Evolutionary conservation across 1,140 invertebrate genomes (phyloP).

Genomic region (Aphelenchoides besseyi): DNA sequence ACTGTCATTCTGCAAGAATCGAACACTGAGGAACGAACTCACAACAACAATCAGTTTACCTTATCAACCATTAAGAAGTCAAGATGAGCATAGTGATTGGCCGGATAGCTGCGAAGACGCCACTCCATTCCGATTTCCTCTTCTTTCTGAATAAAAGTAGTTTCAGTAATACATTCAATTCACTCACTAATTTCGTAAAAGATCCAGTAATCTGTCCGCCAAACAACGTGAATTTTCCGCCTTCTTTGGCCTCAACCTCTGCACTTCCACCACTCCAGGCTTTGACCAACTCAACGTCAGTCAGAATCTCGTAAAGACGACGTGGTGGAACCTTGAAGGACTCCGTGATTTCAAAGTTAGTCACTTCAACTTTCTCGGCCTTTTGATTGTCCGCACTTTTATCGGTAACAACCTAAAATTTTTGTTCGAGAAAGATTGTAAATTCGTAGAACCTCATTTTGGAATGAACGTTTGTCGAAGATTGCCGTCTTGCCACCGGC

Average conservation of each 20-base stretch:
- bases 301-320: slow-evolving; percentile 51
- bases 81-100: slow-evolving; percentile 83
- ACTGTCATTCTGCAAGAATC: slow-evolving; percentile 52
- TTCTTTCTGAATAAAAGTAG: slow-evolving; percentile 68
- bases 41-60: slow-evolving; percentile 18
- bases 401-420: slow-evolving; percentile 35
- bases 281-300: slow-evolving; percentile 72
- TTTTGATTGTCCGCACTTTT: slow-evolving; percentile 25
- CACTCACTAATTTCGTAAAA: slow-evolving; percentile 76
- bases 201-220: slow-evolving; percentile 84
- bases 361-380: slow-evolving; percentile 22
- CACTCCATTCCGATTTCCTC: slow-evolving; percentile 86
- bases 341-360: slow-evolving; percentile 43
- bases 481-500: slow-evolving; percentile 43
- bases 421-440: not conserved
- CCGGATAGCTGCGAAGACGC: slow-evolving; percentile 90
- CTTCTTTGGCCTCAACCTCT: slow-evolving; percentile 73
- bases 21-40: slow-evolving; percentile 18
- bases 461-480: slow-evolving; percentile 54
- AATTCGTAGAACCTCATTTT: slow-evolving; percentile 38
- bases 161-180: not conserved
- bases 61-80: slow-evolving; percentile 46
- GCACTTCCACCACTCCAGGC: slow-evolving; percentile 69
- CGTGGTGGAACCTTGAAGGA: slow-evolving; percentile 57
- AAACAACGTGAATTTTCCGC: slow-evolving; percentile 84